Evolutionary conservation across 2,797 vertebrate species (phyloP).

Genomic region (Phalanger gymnotis): DNA sequence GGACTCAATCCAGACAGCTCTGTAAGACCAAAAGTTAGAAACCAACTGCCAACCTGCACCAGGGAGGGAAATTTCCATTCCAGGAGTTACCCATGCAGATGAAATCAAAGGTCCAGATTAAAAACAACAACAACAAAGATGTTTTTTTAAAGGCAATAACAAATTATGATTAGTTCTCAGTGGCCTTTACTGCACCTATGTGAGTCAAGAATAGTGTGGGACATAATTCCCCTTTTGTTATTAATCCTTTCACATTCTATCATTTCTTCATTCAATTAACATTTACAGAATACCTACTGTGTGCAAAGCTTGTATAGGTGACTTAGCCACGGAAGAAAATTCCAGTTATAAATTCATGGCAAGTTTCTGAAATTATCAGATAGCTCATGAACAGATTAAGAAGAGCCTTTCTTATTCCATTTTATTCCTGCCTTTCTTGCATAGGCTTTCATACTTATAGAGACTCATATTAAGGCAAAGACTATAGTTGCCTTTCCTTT

Average conservation of each 20-base stretch:
- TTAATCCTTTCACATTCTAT: not conserved
- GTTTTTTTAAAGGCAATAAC: not conserved
- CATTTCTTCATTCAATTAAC: not conserved
- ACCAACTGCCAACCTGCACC: not conserved
- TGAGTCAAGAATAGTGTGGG: not conserved
- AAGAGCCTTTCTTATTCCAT: conserved; percentile 8
- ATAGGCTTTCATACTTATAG: not conserved
- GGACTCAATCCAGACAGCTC: not conserved
- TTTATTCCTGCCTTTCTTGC: conserved; percentile 2
- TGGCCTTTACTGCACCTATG: not conserved
- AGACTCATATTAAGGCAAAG: not conserved
- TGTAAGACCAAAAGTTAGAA: not conserved
- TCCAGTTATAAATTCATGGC: conserved; percentile 26
- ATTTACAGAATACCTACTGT: not conserved
- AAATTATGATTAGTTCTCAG: not conserved
- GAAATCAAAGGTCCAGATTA: not conserved
- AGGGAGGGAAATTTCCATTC: not conserved
- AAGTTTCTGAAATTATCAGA: conserved; percentile 22
- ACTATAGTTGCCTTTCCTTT: not conserved
- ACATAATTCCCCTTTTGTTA: conserved; percentile 20
- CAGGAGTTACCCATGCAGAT: not conserved
- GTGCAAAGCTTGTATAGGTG: not conserved
- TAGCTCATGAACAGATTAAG: conserved; percentile 2
- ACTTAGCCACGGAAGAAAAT: not conserved
- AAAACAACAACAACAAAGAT: not conserved